Conservation (phyloP, 2,888 invertebrate species). For the Conchocele bisecta region DNA sequence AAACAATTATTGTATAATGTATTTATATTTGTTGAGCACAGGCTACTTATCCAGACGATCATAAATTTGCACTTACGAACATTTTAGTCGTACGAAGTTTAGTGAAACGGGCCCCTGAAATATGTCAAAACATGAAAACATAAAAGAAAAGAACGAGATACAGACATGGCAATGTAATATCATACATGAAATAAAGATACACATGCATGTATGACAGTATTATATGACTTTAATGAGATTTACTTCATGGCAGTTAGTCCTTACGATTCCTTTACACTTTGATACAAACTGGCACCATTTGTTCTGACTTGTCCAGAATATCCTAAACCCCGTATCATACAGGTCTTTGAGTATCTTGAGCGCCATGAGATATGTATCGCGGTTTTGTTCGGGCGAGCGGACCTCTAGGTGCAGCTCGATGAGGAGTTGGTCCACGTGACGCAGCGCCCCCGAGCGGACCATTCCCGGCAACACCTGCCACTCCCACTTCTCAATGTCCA, state of each 20-base stretch:
- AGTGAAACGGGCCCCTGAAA: too few relatives aligned
- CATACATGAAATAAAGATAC: background rate
- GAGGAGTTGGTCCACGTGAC: constrained; percentile 46
- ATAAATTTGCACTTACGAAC: too few relatives aligned
- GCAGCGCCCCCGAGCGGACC: constrained; percentile 37
- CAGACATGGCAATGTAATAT: too few relatives aligned
- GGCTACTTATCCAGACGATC: too few relatives aligned
- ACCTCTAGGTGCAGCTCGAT: constrained; percentile 60
- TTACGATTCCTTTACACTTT: constrained; percentile 48
- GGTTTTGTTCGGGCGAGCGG: constrained; percentile 44
- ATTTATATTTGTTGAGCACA: too few relatives aligned
- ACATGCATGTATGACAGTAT: background rate
- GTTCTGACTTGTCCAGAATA: constrained; percentile 64
- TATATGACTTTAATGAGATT: constrained; percentile 24
- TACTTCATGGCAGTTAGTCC: constrained; percentile 54
- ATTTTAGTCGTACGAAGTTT: too few relatives aligned
- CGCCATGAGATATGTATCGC: constrained; percentile 54
- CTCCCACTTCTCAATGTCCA: constrained; percentile 67
- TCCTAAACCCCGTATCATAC: constrained; percentile 55
- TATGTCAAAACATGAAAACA: too few relatives aligned
- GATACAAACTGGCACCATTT: constrained; percentile 56
- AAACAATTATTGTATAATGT: too few relatives aligned
- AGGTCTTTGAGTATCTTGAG: constrained; percentile 50
- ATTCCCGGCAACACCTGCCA: constrained; percentile 63
- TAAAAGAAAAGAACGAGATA: too few relatives aligned